phyloP scores from a whole-genome alignment of 2,113 vertebrate species.

The Leptobrachium ailaonicum region DNA sequence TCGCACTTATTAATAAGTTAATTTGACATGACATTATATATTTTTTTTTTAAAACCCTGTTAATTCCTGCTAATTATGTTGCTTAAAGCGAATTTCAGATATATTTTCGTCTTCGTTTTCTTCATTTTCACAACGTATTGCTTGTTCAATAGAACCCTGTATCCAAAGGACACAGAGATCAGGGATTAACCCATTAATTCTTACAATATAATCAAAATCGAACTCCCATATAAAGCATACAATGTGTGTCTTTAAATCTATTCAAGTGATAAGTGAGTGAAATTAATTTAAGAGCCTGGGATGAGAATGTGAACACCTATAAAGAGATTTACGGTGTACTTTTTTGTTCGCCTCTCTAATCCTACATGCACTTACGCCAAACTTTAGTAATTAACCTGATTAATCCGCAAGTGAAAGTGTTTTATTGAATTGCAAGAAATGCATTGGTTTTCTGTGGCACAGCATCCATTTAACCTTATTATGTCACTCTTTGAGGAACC shows the following conservation, averaged over 20 bases:
- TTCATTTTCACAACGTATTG: no score
- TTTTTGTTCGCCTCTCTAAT: constrained; percentile 33
- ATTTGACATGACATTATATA: no score
- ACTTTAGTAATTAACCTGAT: constrained; percentile 53
- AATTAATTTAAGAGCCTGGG: background rate
- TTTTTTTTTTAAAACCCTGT: no score
- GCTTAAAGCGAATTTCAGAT: no score
- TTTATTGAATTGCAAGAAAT: constrained; percentile 23
- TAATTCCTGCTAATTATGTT: no score
- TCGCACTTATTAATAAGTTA: no score
- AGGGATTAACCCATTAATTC: no score
- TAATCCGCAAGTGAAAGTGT: constrained; percentile 48
- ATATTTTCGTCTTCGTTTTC: no score
- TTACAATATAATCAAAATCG: no score
- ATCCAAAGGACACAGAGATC: no score
- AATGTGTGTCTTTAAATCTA: background rate
- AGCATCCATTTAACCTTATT: constrained; percentile 52
- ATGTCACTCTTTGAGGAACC: constrained; percentile 50
- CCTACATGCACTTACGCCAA: constrained; percentile 31
- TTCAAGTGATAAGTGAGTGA: background rate
- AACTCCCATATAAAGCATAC: no score
- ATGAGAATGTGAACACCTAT: background rate
- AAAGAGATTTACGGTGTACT: constrained; percentile 22
- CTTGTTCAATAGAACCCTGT: no score
- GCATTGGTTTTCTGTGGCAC: constrained; percentile 26